These are phyloP conservation scores for Xyliphius kryptos DNA, from an alignment of 2,113 vertebrate genomes.

Conservation along the genomic window DNA sequence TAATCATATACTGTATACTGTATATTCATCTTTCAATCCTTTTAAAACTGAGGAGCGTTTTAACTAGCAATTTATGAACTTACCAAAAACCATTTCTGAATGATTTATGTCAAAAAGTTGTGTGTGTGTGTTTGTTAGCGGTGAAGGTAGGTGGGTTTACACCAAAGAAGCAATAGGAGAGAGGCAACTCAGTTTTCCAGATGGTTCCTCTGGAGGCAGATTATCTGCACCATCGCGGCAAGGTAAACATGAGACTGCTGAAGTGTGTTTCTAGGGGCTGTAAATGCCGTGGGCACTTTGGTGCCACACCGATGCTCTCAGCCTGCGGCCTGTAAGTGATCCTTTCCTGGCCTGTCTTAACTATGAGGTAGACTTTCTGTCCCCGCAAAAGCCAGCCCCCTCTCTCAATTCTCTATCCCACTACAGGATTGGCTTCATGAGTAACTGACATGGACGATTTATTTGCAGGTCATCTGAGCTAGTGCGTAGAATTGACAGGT, in stretches of 20 bases:
- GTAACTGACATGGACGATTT: constrained; percentile 28
- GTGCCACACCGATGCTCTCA: constrained; percentile 41
- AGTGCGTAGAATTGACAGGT: constrained; percentile 26
- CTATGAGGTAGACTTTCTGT: constrained; percentile 35
- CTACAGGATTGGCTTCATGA: constrained; percentile 38
- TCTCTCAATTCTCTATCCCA: constrained; percentile 32
- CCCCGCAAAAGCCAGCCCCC: constrained; percentile 19
- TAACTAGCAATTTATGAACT: too few relatives aligned
- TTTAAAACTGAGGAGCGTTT: constrained; percentile 17
- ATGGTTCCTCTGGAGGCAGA: constrained; percentile 44
- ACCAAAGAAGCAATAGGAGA: constrained; percentile 32
- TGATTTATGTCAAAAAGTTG: too few relatives aligned
- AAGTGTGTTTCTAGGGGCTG: constrained; percentile 42
- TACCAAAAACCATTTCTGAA: too few relatives aligned
- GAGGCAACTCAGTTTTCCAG: constrained; percentile 43
- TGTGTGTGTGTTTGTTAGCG: constrained; percentile 2
- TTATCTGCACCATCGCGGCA: constrained; percentile 43
- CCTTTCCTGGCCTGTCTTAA: constrained; percentile 40
- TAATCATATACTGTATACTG: too few relatives aligned
- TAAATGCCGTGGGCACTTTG: constrained; percentile 40
- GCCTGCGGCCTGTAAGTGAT: constrained; percentile 45
- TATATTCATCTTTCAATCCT: constrained; percentile 24
- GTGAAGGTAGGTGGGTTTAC: constrained; percentile 35
- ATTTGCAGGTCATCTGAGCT: background rate
- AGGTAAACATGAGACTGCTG: constrained; percentile 45